Evolutionary conservation across 2,113 vertebrate species (phyloP).

Genomic region (Stegastes partitus): DNA sequence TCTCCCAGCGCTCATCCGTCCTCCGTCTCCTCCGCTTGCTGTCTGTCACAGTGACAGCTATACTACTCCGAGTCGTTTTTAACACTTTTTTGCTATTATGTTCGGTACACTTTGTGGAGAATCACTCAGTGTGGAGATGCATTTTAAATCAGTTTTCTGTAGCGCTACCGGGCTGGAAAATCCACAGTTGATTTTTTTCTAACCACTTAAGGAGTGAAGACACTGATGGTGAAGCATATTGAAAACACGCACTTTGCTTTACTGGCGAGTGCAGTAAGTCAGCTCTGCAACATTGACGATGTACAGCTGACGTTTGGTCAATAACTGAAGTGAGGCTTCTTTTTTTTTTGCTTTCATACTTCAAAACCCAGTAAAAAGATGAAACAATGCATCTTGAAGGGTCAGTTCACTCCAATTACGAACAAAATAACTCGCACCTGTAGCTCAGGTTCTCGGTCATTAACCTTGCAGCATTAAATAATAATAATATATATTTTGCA

Average conservation of each 20-base stretch:
- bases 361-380: too few species aligned
- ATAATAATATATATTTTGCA: neutral
- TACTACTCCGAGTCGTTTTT: conserved; percentile 7
- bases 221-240: too few species aligned
- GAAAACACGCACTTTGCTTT: too few species aligned
- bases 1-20: conserved; percentile 22
- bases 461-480: neutral
- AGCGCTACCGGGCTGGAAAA: neutral
- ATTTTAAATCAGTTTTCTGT: neutral
- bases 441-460: neutral
- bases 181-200: neutral
- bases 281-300: too few species aligned
- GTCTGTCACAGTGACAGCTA: conserved; percentile 33
- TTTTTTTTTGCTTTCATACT: too few species aligned
- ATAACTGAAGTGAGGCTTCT: too few species aligned
- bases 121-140: neutral
- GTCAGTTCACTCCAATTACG: too few species aligned
- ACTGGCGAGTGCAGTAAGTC: too few species aligned
- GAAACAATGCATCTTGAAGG: too few species aligned
- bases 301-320: too few species aligned
- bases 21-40: conserved; percentile 1
- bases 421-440: neutral
- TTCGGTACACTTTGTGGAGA: neutral
- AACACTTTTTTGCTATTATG: conserved; percentile 12
- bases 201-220: neutral